These are phyloP conservation scores for Chaitophorus viminalis DNA, from an alignment of 2,888 invertebrate genomes.

Conservation along the genomic window DNA sequence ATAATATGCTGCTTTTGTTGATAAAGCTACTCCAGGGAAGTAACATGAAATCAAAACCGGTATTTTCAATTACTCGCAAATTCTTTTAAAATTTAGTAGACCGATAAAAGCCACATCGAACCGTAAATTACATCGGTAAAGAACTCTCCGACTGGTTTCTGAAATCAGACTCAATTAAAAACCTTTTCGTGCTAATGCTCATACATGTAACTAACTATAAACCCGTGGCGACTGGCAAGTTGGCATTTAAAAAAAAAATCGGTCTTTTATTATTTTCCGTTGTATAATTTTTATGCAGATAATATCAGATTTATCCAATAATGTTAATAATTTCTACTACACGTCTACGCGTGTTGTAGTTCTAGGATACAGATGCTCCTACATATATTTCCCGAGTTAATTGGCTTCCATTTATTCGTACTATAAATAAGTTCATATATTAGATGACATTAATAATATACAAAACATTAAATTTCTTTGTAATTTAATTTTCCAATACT, in stretches of 20 bases:
- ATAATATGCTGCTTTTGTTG: constrained; percentile 30
- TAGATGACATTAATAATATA: not conserved
- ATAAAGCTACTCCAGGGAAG: constrained; percentile 21
- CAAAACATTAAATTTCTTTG: constrained; percentile 20
- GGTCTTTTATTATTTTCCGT: not conserved
- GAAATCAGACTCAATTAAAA: constrained; percentile 29
- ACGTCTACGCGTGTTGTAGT: not conserved
- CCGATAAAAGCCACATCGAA: constrained; percentile 46
- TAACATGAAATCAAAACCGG: constrained; percentile 44
- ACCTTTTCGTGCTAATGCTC: constrained; percentile 15
- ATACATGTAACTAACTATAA: not conserved
- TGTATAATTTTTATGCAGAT: not conserved
- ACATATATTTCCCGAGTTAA: constrained; percentile 5
- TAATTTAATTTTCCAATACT: not conserved
- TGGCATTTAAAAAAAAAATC: constrained; percentile 14
- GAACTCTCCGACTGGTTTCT: constrained; percentile 33
- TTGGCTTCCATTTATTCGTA: constrained; percentile 25
- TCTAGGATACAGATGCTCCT: not conserved
- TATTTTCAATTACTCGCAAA: constrained; percentile 58
- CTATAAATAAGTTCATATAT: constrained; percentile 17
- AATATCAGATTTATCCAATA: constrained; percentile 36
- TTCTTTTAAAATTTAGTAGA: constrained; percentile 48
- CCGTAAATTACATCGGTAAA: constrained; percentile 29
- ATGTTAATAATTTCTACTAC: constrained; percentile 27
- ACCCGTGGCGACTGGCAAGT: not conserved